Evolutionary conservation across 2,113 vertebrate species (phyloP), one percentile per base, ranked within the genome.

Genomic region (Heloderma charlesbogerti): DNA sequence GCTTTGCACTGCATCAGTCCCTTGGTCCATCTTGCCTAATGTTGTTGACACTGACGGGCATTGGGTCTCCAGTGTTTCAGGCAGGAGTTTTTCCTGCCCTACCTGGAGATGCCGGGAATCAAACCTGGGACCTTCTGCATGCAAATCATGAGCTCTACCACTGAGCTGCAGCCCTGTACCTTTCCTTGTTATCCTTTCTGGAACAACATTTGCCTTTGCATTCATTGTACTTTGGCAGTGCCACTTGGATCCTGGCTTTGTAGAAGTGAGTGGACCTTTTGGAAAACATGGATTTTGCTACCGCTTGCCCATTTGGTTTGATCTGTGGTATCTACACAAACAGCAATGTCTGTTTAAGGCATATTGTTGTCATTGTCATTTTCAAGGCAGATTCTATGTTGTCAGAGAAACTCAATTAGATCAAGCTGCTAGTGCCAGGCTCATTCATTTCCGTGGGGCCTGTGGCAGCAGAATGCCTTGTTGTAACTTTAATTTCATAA

Each of bases 301-400:
- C 16, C 85, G 20, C 12, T 84, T 92, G 69, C 91, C 85, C 40
- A 51, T 87, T 74, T n/a, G n/a, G n/a, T 90, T 88, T 80, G 88
- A 84, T 40, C 88, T 88, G 67, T 25, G 54, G 67, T 89, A 86
- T 0, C 0, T 85, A 66, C 34, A 29, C 74, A 80, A 67, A 43
- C 75, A 88, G 83, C 10, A 60, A 86, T 87, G 72, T 75, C 88
- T 87, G 48, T 31, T 67, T 89, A 34, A 0, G 29, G 67, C 5
- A 5, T 31, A 31, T 5, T 29, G 43, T 22, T 34, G 71, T 18
- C 29, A 6, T 29, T 27, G 43, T 69, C n/a, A 3, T 75, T 5
- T 63, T 20, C 6, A 31, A n/a, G 37, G 74, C 57, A 87, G 69
- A 40, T 74, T 86, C 45, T 3, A 8, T 51, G 20, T 13, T 43